These are phyloP conservation scores for Drosophila kanapiae DNA, from an alignment of 1,140 invertebrate species.

Conservation along the genomic window DNA sequence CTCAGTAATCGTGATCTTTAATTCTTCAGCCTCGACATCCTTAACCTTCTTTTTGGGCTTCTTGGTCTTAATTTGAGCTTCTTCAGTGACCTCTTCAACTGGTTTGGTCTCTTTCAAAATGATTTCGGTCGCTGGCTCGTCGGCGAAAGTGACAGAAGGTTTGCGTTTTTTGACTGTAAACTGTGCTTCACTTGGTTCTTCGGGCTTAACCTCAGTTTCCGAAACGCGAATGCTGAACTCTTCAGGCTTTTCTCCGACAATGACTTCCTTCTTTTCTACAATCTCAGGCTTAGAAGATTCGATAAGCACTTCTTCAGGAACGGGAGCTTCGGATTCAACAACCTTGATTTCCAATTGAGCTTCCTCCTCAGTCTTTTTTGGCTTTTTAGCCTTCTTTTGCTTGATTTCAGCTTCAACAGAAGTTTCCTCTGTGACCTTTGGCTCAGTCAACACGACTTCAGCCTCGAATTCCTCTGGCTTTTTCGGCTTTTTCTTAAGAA, in stretches of 20 bases:
- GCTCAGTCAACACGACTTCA: slow-evolving; percentile 66
- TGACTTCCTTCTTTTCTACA: slow-evolving; percentile 26
- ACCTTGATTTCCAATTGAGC: slow-evolving; percentile 65
- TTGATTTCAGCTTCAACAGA: slow-evolving; percentile 75
- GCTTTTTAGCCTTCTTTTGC: slow-evolving; percentile 84
- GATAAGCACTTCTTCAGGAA: slow-evolving; percentile 38
- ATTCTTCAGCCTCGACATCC: slow-evolving; percentile 63
- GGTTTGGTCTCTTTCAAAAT: slow-evolving; percentile 68
- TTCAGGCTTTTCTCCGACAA: slow-evolving; percentile 47
- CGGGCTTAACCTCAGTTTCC: slow-evolving; percentile 34
- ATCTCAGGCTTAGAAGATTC: slow-evolving; percentile 31
- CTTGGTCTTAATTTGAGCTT: slow-evolving; percentile 75
- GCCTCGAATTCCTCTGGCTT: slow-evolving; percentile 57
- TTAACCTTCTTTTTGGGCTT: slow-evolving; percentile 78
- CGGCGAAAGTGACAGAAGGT: slow-evolving; percentile 43
- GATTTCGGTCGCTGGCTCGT: slow-evolving; percentile 76
- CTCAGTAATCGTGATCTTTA: slow-evolving; percentile 64
- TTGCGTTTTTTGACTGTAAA: slow-evolving; percentile 70
- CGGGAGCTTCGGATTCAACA: slow-evolving; percentile 52
- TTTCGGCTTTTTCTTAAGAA: slow-evolving; percentile 71
- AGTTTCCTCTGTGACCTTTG: slow-evolving; percentile 70
- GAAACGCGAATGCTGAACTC: slow-evolving; percentile 37
- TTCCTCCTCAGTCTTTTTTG: slow-evolving; percentile 84
- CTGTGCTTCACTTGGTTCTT: slow-evolving; percentile 54
- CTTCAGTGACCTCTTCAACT: slow-evolving; percentile 67